Conservation (phyloP, 2,797 vertebrate genomes). For the Halcyon smyrnensis region DNA sequence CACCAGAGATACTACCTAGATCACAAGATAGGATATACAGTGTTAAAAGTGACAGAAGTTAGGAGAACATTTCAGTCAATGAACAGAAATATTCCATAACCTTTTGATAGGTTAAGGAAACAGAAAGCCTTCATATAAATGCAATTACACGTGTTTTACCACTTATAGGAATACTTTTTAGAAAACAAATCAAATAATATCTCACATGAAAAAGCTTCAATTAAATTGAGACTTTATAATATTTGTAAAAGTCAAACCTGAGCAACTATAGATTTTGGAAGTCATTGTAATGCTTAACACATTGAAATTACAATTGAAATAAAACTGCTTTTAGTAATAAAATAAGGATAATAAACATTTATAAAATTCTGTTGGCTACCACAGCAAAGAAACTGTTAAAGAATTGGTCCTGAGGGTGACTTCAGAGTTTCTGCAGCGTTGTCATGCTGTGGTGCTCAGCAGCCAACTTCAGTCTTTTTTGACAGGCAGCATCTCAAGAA, state of each 20-base stretch:
- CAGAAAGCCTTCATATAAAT: neutral
- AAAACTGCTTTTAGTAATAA: neutral
- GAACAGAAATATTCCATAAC: neutral
- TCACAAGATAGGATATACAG: conserved; percentile 15
- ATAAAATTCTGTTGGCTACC: neutral
- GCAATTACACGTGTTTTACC: neutral
- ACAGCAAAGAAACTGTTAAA: neutral
- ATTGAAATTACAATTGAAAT: neutral
- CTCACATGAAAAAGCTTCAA: neutral
- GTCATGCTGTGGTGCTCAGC: neutral
- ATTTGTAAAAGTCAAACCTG: neutral
- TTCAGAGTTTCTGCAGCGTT: neutral
- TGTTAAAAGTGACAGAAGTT: neutral
- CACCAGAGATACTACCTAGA: conserved; percentile 92
- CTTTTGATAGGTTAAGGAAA: neutral
- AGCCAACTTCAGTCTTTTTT: neutral
- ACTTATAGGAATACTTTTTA: neutral
- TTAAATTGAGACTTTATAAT: neutral
- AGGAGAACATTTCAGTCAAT: neutral
- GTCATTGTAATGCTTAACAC: neutral
- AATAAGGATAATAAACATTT: neutral
- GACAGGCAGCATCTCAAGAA: neutral
- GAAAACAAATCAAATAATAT: neutral
- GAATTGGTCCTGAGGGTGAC: neutral
- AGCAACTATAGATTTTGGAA: neutral